These are phyloP conservation scores for Luffia ferchaultella DNA, from an alignment of 2,888 invertebrate genomes.

Conservation along the genomic window DNA sequence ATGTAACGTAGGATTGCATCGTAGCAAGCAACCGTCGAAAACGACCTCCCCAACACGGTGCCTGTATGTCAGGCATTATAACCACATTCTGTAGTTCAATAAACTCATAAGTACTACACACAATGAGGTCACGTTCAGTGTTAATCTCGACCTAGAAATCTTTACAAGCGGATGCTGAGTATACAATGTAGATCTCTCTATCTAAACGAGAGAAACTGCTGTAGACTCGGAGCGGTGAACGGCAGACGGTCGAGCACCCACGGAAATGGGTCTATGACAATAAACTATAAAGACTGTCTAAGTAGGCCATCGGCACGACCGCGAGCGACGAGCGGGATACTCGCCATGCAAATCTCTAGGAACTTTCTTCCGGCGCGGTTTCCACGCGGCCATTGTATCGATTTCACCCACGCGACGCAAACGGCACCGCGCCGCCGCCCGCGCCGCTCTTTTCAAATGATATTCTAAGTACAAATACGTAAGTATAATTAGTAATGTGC, in stretches of 20 bases:
- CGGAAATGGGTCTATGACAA: slow-evolving; percentile 57
- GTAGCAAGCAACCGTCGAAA: no score
- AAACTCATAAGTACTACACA: no score
- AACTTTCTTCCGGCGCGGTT: slow-evolving; percentile 51
- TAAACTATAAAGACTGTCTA: slow-evolving; percentile 55
- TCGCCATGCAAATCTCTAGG: slow-evolving; percentile 54
- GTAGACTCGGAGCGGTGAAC: slow-evolving; percentile 47
- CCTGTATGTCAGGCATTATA: no score
- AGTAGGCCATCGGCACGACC: slow-evolving; percentile 56
- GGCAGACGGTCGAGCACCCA: slow-evolving; percentile 48
- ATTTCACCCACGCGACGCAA: slow-evolving; percentile 51
- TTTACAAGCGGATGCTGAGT: background rate
- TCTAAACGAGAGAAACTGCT: slow-evolving; percentile 50
- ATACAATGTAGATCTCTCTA: slow-evolving; percentile 36
- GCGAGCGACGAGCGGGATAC: slow-evolving; percentile 22
- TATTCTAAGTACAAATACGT: no score
- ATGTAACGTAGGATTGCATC: no score
- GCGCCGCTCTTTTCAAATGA: slow-evolving; percentile 13
- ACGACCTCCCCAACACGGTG: no score
- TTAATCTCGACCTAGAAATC: background rate
- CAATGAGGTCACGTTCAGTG: no score
- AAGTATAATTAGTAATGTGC: no score
- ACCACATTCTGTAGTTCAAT: no score
- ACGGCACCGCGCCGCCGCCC: background rate
- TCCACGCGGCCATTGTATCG: slow-evolving; percentile 31